Base-by-base conservation (phyloP, 2,888 invertebrate species). In the Crepidodera aurea region DNA sequence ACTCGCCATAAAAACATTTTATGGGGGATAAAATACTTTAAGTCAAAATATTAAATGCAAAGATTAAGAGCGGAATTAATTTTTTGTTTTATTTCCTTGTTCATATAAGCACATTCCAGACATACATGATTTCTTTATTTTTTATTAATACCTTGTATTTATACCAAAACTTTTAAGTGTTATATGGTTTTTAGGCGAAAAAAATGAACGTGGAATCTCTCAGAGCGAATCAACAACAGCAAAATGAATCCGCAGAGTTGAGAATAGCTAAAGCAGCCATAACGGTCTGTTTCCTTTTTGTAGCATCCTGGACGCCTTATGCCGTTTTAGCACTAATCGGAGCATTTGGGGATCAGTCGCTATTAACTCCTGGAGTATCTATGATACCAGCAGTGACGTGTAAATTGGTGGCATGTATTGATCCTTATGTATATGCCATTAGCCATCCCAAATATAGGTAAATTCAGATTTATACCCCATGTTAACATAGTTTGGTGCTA, bases 131-230 rank as follows among this genome's bases (percentile, higher is more conserved):
- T n/a, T n/a, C n/a, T n/a, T n/a, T n/a, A n/a, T n/a, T n/a, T n/a
- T n/a, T n/a, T n/a, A n/a, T n/a, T n/a, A n/a, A n/a, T n/a, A n/a
- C n/a, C n/a, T n/a, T n/a, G n/a, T n/a, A n/a, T n/a, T n/a, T n/a
- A n/a, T n/a, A n/a, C n/a, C n/a, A n/a, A n/a, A n/a, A n/a, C n/a
- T n/a, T n/a, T n/a, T n/a, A n/a, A n/a, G n/a, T n/a, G n/a, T n/a
- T n/a, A n/a, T n/a, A n/a, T n/a, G n/a, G n/a, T 34, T 25, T 59
- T 48, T 29, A 90, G 85, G 94, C 94, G 0, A 93, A 93, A 76
- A 94, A 94, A 81, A 94, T 94, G 94, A 94, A 94, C 75, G 92
- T 94, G 0, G 93, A 94, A 73, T 93, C 93, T 1, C 82, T 94
- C 27, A 84, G 93, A 51, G 85, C 86, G 65, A 88, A 92, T 80